A percentile compares a stretch with the other conserved stretches of the same genome.
Conservation (phyloP, 2,888 invertebrate species). For the Sericinus montela region DNA sequence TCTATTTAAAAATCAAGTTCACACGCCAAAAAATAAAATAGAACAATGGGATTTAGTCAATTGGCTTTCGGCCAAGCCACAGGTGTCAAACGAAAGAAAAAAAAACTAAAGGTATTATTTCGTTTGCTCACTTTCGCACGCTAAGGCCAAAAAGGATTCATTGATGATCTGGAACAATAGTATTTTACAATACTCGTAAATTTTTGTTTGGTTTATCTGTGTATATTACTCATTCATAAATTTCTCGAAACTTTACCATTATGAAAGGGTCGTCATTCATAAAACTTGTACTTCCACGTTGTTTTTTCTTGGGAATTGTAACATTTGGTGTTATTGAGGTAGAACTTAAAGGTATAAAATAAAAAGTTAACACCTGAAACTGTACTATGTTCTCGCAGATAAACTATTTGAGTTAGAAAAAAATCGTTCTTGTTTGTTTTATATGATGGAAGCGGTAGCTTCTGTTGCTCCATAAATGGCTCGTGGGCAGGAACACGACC, state of each 20-base stretch:
- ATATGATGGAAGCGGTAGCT: too few species aligned
- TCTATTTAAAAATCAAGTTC: constrained; percentile 30
- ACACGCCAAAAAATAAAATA: constrained; percentile 30
- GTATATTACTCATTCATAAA: constrained; percentile 12
- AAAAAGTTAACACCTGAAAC: too few species aligned
- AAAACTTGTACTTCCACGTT: constrained; percentile 5
- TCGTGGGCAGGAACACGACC: too few species aligned
- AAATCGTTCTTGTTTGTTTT: too few species aligned
- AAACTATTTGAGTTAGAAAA: too few species aligned
- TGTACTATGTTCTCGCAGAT: too few species aligned
- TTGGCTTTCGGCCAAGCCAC: constrained; percentile 28
- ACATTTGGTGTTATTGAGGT: too few species aligned
- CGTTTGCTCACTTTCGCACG: constrained; percentile 16
- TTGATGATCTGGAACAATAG: constrained; percentile 23
- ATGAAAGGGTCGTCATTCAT: constrained; percentile 10
- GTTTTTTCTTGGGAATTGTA: neutral
- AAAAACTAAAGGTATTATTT: constrained; percentile 11
- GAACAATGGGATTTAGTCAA: constrained; percentile 30
- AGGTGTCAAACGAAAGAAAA: constrained; percentile 28
- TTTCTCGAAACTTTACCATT: constrained; percentile 18
- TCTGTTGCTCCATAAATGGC: too few species aligned
- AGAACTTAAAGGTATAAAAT: too few species aligned
- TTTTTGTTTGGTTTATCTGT: constrained; percentile 17
- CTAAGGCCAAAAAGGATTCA: constrained; percentile 20
- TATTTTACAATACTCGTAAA: constrained; percentile 16